Percentiles rank a stretch among this genome's conserved stretches.
Evolutionary conservation across 2,888 invertebrate genomes (phyloP).

Genomic region (Nomada ruficornis): DNA sequence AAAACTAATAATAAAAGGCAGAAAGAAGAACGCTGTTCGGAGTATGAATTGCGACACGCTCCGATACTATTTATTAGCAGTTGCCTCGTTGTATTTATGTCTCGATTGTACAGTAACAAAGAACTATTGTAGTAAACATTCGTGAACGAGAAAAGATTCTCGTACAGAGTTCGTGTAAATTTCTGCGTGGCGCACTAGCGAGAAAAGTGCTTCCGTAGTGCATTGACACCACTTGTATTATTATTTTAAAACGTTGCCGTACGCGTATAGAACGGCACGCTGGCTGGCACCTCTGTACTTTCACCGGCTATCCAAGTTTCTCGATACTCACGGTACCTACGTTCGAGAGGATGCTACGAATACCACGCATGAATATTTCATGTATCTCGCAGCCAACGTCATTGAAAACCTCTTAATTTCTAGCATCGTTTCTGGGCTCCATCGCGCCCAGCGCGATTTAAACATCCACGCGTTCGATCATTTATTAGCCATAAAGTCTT

Average conservation of each 20-base stretch:
- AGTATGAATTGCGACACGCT: not conserved
- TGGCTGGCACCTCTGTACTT: conserved; percentile 59
- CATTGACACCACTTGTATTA: conserved; percentile 43
- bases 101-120: not conserved
- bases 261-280: conserved; percentile 37
- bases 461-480: not conserved
- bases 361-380: conserved; percentile 56
- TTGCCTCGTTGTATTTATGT: not conserved
- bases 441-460: not conserved
- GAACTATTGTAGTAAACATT: not conserved
- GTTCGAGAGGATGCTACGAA: conserved; percentile 51
- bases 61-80: too few species aligned
- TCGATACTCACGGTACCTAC: conserved; percentile 52
- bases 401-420: conserved; percentile 34
- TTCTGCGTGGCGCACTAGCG: not conserved
- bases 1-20: too few species aligned
- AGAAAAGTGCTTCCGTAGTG: conserved; percentile 36
- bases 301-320: conserved; percentile 66
- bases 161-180: not conserved
- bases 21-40: not conserved
- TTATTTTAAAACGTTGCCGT: conserved; percentile 44
- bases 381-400: conserved; percentile 13
- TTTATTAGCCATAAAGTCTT: not conserved
- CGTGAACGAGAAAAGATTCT: not conserved
- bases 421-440: not conserved